Evolutionary conservation across 1,140 invertebrate species (phyloP).

Genomic region (Pectinophora gossypiella): DNA sequence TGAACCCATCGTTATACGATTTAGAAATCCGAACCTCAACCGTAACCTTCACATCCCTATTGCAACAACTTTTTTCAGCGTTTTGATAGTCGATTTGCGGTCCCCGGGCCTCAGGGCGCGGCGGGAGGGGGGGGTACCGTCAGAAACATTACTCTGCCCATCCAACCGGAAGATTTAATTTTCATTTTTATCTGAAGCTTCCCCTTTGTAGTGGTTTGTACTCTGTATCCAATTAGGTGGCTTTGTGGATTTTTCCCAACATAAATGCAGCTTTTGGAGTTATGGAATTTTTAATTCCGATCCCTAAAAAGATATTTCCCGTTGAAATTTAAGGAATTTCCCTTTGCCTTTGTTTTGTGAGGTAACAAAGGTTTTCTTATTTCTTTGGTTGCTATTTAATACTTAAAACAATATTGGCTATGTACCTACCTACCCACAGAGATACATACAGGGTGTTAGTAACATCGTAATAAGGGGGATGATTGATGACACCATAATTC

Average conservation of each 20-base stretch:
- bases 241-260: conserved; percentile 66
- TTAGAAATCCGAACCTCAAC: too few species aligned
- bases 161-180: conserved; percentile 73
- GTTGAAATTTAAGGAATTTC: background rate
- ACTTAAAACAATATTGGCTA: too few species aligned
- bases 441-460: too few species aligned
- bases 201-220: conserved; percentile 72
- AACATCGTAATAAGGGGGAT: too few species aligned
- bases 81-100: conserved; percentile 73
- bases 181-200: conserved; percentile 75
- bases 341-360: background rate
- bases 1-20: too few species aligned
- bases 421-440: too few species aligned
- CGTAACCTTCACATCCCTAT: too few species aligned
- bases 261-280: conserved; percentile 40
- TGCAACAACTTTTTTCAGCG: conserved; percentile 51
- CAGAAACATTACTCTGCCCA: conserved; percentile 73
- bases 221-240: conserved; percentile 71
- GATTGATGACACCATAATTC: too few species aligned
- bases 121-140: conserved; percentile 38
- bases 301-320: conserved; percentile 19
- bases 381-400: background rate
- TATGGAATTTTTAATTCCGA: conserved; percentile 72
- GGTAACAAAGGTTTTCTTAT: background rate
- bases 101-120: conserved; percentile 22